These are phyloP conservation scores for Pavo muticus DNA, from an alignment of 2,113 vertebrate genomes.

Conservation along the genomic window DNA sequence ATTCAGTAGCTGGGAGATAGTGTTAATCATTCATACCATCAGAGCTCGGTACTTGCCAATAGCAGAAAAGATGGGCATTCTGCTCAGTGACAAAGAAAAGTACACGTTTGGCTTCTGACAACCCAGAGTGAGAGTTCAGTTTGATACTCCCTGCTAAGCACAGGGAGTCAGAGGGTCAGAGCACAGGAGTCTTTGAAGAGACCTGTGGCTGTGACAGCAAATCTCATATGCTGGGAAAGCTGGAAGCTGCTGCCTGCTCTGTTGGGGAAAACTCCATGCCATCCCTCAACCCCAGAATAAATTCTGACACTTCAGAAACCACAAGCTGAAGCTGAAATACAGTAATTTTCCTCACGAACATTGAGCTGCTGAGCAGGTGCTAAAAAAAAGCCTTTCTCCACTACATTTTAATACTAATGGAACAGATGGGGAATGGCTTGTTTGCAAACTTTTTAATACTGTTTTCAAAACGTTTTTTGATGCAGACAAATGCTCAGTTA, in stretches of 20 bases:
- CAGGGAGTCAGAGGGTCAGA: background rate
- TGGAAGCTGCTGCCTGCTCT: background rate
- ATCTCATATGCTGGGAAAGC: background rate
- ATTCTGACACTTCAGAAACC: background rate
- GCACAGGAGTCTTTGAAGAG: background rate
- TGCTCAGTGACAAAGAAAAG: background rate
- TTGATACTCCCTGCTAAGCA: background rate
- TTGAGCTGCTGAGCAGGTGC: background rate
- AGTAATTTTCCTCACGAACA: background rate
- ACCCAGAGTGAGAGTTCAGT: background rate
- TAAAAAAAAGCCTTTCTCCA: background rate
- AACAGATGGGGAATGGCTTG: background rate
- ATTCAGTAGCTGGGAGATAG: background rate
- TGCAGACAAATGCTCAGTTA: background rate
- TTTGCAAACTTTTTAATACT: background rate
- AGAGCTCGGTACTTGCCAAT: background rate
- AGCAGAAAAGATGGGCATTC: background rate
- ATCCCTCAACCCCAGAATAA: background rate
- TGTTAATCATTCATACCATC: background rate
- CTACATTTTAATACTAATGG: background rate
- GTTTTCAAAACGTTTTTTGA: background rate
- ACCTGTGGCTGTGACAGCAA: background rate
- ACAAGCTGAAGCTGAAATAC: background rate
- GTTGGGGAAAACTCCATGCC: background rate
- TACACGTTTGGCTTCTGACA: background rate